Conservation (phyloP, 2,797 vertebrate species). For the Hylomyscus alleni region DNA sequence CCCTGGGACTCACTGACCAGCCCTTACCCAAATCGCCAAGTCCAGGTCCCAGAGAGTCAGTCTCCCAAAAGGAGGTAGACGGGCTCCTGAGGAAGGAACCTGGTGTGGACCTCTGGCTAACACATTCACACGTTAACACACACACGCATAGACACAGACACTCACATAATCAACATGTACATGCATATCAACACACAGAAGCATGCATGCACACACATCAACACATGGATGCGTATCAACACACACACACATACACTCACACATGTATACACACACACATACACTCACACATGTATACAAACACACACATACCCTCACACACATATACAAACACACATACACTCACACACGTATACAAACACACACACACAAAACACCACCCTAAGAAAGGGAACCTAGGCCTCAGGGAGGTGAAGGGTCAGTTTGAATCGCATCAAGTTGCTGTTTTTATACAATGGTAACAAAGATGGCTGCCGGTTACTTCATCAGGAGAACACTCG, state of each 20-base stretch:
- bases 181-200: background rate
- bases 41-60: background rate
- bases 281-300: background rate
- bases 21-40: background rate
- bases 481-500: background rate
- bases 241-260: background rate
- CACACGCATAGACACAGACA: background rate
- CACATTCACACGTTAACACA: background rate
- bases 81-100: background rate
- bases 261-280: background rate
- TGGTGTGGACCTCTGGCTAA: background rate
- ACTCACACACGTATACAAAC: background rate
- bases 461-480: background rate
- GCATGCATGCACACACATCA: background rate
- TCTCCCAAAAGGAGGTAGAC: background rate
- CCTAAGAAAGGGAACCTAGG: background rate
- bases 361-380: background rate
- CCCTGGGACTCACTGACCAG: background rate
- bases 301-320: background rate
- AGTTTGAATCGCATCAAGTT: background rate
- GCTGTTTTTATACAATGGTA: background rate
- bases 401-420: background rate
- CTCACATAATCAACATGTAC: background rate
- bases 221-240: background rate
- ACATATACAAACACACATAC: background rate